Evolutionary conservation across 1,140 invertebrate species (phyloP).

Genomic region (Drosophila paulistorum): DNA sequence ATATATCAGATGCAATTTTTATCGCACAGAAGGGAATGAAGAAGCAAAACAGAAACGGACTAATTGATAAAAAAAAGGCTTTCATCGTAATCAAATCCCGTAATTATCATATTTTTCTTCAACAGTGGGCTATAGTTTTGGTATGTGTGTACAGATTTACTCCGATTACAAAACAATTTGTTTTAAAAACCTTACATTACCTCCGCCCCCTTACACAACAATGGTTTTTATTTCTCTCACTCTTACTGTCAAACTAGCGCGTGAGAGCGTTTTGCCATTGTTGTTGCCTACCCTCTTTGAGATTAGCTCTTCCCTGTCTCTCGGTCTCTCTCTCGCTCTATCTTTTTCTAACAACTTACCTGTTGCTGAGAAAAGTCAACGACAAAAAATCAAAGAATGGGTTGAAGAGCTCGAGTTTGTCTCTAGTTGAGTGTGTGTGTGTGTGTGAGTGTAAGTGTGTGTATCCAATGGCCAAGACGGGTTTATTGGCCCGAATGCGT

Average conservation of each 20-base stretch:
- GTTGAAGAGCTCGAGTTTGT: not conserved
- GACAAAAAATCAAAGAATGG: slow-evolving; percentile 20
- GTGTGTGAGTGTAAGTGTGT: not conserved
- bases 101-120: too few species aligned
- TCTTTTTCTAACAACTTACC: not conserved
- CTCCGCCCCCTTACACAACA: too few species aligned
- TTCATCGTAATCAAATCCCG: too few species aligned
- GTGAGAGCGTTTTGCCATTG: not conserved
- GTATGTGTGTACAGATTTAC: too few species aligned
- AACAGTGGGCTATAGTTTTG: too few species aligned
- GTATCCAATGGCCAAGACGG: slow-evolving; percentile 17
- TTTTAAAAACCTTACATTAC: too few species aligned
- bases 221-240: not conserved
- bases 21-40: too few species aligned
- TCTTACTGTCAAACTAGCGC: not conserved
- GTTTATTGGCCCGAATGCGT: slow-evolving; percentile 48
- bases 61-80: too few species aligned
- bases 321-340: not conserved
- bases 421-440: too few species aligned
- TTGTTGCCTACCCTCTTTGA: not conserved
- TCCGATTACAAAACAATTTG: too few species aligned
- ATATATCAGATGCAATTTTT: too few species aligned
- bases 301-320: not conserved
- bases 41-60: too few species aligned
- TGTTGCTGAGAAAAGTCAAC: slow-evolving; percentile 6